Percentiles rank a stretch among this genome's conserved stretches.
Evolutionary conservation across 1,140 invertebrate genomes (phyloP).

Genomic region (Littorina saxatilis): DNA sequence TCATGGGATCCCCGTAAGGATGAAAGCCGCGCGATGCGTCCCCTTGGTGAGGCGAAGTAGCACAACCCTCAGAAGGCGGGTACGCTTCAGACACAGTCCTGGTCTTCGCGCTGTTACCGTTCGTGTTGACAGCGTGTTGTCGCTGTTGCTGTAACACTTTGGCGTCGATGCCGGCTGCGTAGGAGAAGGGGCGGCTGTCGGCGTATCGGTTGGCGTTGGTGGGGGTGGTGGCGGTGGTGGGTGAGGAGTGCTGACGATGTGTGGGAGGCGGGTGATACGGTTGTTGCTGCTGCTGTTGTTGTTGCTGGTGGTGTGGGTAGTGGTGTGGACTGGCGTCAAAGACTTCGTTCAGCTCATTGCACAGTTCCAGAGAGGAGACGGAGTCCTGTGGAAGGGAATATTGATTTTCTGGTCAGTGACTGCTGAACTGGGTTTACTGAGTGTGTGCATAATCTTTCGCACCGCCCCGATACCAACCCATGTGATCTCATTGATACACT

Average conservation of each 20-base stretch:
- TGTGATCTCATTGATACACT: no score
- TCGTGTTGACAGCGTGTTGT: not conserved
- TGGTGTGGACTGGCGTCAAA: not conserved
- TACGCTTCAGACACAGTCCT: constrained; percentile 16
- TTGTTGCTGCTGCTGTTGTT: not conserved
- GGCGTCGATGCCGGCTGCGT: constrained; percentile 28
- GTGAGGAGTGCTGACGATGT: not conserved
- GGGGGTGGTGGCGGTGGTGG: not conserved
- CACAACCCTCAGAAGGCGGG: no score
- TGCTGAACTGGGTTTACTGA: not conserved
- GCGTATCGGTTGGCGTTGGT: not conserved
- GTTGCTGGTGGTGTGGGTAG: not conserved
- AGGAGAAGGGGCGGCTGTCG: constrained; percentile 29
- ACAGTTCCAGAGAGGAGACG: constrained; percentile 12
- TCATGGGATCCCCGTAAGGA: not conserved
- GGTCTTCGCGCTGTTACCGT: not conserved
- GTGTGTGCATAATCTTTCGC: not conserved
- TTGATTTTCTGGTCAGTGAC: not conserved
- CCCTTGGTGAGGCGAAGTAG: not conserved
- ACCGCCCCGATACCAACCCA: no score
- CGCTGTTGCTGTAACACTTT: constrained; percentile 8
- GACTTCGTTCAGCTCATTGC: constrained; percentile 32
- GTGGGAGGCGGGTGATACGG: not conserved
- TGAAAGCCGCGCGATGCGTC: not conserved
- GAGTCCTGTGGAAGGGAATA: not conserved